phyloP scores from a whole-genome alignment of 2,797 vertebrate genomes.

The Coranthus polyacanthus region DNA sequence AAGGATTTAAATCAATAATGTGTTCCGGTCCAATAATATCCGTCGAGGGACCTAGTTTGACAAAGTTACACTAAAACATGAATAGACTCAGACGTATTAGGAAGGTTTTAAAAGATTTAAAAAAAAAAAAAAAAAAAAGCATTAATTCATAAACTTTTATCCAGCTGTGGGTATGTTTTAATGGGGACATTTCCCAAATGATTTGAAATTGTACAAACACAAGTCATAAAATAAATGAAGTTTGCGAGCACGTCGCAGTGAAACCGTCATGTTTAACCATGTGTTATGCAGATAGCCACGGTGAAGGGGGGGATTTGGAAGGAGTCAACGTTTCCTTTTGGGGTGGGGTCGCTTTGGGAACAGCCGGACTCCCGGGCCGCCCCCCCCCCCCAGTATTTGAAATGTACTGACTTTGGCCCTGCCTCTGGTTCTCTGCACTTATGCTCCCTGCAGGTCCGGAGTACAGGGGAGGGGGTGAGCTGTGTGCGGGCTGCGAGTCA shows the following conservation, averaged over 20 bases:
- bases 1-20: too few species aligned
- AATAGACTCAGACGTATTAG: too few species aligned
- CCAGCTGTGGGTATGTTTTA: background rate
- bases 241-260: too few species aligned
- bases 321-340: background rate
- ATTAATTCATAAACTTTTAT: too few species aligned
- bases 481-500: conserved; percentile 90
- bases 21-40: too few species aligned
- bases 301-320: background rate
- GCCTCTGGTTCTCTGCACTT: conserved; percentile 8
- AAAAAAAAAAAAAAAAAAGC: too few species aligned
- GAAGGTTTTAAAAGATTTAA: too few species aligned
- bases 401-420: conserved; percentile 1
- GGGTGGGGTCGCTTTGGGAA: background rate
- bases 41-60: too few species aligned
- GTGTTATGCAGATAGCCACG: background rate
- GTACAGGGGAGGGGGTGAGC: conserved; percentile 84
- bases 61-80: too few species aligned
- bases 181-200: background rate
- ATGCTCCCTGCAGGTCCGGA: conserved; percentile 78
- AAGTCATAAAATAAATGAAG: too few species aligned
- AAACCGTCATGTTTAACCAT: background rate
- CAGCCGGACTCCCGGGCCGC: background rate
- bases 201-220: background rate
- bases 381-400: background rate